Evolutionary conservation across 2,888 invertebrate species (phyloP).

Genomic region (Slavum lentiscoides): DNA sequence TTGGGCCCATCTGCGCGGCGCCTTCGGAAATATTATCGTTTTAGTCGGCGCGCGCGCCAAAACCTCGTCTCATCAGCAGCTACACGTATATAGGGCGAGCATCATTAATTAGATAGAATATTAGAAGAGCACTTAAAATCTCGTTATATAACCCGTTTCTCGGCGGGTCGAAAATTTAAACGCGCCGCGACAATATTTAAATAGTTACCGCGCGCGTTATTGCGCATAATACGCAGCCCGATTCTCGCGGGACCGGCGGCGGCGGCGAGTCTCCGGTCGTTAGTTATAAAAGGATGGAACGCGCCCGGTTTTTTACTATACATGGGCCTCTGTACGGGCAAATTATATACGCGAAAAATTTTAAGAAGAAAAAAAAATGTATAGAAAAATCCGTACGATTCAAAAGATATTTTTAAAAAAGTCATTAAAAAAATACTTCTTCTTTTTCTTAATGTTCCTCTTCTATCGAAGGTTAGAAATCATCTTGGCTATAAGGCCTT

Average conservation of each 20-base stretch:
- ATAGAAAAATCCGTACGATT: too few relatives aligned
- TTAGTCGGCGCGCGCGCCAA: conserved; percentile 12
- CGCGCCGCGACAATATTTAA: neutral
- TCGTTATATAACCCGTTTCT: conserved; percentile 8
- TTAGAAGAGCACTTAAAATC: conserved; percentile 36
- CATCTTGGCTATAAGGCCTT: too few relatives aligned
- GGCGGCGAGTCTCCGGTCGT: neutral
- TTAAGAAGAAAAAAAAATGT: too few relatives aligned
- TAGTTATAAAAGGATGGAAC: neutral
- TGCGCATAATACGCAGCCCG: too few relatives aligned
- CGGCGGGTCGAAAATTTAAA: neutral
- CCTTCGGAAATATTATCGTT: conserved; percentile 7
- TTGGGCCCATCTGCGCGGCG: neutral
- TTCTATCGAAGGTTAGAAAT: too few relatives aligned
- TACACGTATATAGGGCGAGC: neutral
- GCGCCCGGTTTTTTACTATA: too few relatives aligned
- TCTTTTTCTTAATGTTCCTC: too few relatives aligned
- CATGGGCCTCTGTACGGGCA: too few relatives aligned
- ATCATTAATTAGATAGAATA: conserved; percentile 36
- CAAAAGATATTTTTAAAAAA: too few relatives aligned
- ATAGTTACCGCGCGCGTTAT: too few relatives aligned
- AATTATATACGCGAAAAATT: too few relatives aligned
- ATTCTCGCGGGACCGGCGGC: neutral
- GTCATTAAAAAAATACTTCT: too few relatives aligned
- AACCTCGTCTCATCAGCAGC: conserved; percentile 5